Evolutionary conservation across 2,113 vertebrate species (phyloP), one percentile per base, ranked within the genome.

Genomic region (Indri indri): DNA sequence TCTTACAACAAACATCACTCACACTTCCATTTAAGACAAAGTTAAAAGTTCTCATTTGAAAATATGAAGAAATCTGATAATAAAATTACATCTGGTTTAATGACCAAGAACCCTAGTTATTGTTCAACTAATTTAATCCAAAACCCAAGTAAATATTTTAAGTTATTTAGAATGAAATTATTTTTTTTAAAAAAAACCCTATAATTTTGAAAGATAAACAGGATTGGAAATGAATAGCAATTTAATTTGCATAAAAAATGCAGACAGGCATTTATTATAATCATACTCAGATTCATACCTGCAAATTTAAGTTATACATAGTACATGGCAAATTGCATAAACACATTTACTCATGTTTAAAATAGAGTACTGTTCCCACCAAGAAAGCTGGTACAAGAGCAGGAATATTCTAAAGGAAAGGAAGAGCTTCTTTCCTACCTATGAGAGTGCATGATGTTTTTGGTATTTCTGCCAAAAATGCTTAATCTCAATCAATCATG

Each of bases 71-170:
- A 52, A 88, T 54, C 2, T 32, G 23, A 70, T 77, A 68, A 34
- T 54, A 68, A 88, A 91, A 74, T 63, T 52, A 42, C 27, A 79
- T 40, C n/a, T 63, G 20, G 1, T 66, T 92, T 71, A 90, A 93
- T 66, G 10, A 95, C 25, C 2, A 83, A 52, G n/a, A 95, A 40
- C 5, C 11, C 32, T 54, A 61, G 34, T 14, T 77, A 88, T 45
- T 65, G 37, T 5, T 82, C 66, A 80, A 63, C 7, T 50, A 85
- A 90, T 80, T 85, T 86, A 81, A 91, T n/a, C 13, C 4, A 52
- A 82, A 93, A 87, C 37, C 30, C 16, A 82, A 61, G 42, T 76
- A 80, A 97, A 89, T 82, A 63, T 82, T 70, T 83, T 65, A 77
- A 77, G 30, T 76, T 85, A 71, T 71, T 86, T 50, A 30, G 12